A percentile compares a stretch with the other conserved stretches of the same genome.
phyloP scores from a whole-genome alignment of 2,113 vertebrate species.

The Geothlypis trichas region DNA sequence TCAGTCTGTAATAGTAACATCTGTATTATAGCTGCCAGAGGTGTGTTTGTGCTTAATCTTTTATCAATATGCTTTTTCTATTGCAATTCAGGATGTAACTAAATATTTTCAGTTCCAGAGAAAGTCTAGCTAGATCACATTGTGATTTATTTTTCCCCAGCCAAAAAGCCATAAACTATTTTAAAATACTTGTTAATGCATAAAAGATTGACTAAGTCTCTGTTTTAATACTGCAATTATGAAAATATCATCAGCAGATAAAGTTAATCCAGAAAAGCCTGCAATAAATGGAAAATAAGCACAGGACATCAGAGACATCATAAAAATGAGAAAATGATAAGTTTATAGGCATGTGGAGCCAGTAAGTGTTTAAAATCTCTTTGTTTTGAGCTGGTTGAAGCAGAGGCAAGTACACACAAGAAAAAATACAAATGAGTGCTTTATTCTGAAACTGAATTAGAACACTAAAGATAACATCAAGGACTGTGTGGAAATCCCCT shows the following conservation, averaged over 20 bases:
- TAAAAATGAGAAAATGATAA: not conserved
- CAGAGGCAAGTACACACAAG: conserved; percentile 59
- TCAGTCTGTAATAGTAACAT: not conserved
- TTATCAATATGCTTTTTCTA: not conserved
- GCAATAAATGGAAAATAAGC: not conserved
- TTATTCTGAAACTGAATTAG: conserved; percentile 31
- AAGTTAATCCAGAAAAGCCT: not conserved
- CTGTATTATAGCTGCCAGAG: not conserved
- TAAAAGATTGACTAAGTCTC: not conserved
- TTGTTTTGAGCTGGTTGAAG: conserved; percentile 32
- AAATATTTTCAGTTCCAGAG: not conserved
- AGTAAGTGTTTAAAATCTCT: conserved; percentile 2
- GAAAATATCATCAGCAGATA: not conserved
- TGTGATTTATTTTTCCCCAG: not conserved
- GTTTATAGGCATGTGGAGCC: not conserved
- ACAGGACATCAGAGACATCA: not conserved
- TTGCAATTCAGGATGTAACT: conserved; percentile 5
- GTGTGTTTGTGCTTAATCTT: not conserved
- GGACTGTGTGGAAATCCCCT: conserved; percentile 57
- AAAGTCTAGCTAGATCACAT: not conserved
- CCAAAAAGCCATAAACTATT: not conserved
- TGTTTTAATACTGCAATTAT: not conserved
- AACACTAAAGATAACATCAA: conserved; percentile 56
- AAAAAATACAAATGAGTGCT: conserved; percentile 45
- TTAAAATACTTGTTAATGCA: not conserved